Evolutionary conservation across 2,113 vertebrate species (phyloP).

Genomic region (Microtus richardsoni): DNA sequence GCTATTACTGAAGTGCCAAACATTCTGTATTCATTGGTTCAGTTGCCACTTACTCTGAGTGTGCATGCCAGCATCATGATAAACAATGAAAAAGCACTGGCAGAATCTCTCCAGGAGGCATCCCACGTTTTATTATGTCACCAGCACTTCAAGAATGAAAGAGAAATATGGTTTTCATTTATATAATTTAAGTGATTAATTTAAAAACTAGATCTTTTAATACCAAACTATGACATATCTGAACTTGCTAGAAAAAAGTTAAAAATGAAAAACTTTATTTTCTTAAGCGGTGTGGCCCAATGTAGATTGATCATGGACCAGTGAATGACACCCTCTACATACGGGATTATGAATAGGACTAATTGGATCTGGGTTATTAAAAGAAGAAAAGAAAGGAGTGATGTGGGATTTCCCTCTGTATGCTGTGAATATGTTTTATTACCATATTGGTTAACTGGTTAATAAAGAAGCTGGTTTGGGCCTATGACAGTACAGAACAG

Average conservation of each 20-base stretch:
- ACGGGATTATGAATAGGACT: background rate
- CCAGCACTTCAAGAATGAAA: background rate
- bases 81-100: background rate
- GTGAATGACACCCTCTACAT: background rate
- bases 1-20: background rate
- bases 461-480: no score
- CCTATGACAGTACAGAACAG: no score
- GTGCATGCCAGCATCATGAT: background rate
- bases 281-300: background rate
- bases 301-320: background rate
- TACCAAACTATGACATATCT: background rate
- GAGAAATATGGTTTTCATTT: background rate
- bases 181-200: background rate
- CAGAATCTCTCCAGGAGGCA: background rate
- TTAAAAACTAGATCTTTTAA: constrained; percentile 1
- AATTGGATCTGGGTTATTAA: background rate
- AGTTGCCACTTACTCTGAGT: background rate
- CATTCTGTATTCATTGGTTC: background rate
- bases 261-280: background rate
- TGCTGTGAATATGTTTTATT: no score
- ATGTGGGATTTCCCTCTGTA: no score
- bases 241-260: background rate
- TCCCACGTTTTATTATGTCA: background rate
- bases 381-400: background rate
- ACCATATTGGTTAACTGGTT: no score